These are phyloP conservation scores for Rhinophrynus dorsalis DNA, from an alignment of 2,797 vertebrate species.

Conservation along the genomic window DNA sequence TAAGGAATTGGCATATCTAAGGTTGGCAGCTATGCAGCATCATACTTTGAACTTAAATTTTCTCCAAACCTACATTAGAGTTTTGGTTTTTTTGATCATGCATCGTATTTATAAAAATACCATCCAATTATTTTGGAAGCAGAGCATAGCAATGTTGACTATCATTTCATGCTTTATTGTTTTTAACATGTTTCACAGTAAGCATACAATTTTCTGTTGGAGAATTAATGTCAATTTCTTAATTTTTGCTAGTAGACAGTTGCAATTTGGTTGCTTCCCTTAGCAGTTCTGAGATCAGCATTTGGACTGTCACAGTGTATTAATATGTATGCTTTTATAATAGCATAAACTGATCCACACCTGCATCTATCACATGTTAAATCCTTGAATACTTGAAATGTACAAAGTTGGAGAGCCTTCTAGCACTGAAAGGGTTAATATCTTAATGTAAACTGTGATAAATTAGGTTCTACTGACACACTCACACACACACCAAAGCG, in stretches of 20 bases:
- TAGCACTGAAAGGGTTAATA: no score
- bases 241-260: background rate
- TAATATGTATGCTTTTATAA: background rate
- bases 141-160: background rate
- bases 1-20: constrained; percentile 52
- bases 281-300: background rate
- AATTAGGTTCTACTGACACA: no score
- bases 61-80: constrained; percentile 49
- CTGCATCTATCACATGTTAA: no score
- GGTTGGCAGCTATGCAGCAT: constrained; percentile 51
- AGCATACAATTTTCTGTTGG: background rate
- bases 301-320: background rate
- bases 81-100: constrained; percentile 53
- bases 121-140: constrained; percentile 34
- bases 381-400: no score
- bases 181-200: background rate
- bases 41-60: constrained; percentile 56
- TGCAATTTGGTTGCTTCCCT: background rate
- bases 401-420: no score
- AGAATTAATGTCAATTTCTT: background rate
- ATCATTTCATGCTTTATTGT: constrained; percentile 36
- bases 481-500: no score
- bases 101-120: constrained; percentile 49
- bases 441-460: no score
- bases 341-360: background rate